phyloP scores from a whole-genome alignment of 2,797 vertebrate genomes.

The Dallia pectoralis region DNA sequence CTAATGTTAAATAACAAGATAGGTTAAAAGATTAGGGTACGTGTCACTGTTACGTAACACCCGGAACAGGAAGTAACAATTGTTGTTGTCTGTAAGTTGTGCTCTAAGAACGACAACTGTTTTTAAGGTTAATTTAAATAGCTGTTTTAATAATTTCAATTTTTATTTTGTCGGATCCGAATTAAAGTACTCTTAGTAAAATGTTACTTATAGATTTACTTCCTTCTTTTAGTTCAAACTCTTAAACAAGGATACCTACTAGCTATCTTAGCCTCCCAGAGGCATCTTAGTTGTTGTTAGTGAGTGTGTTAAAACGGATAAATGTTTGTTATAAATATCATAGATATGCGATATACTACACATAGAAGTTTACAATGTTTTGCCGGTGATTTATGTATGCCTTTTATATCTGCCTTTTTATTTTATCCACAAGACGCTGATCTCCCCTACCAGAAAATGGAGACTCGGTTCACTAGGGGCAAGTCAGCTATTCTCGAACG shows the following conservation, averaged over 20 bases:
- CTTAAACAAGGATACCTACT: background rate
- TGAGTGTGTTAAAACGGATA: background rate
- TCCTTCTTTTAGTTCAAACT: background rate
- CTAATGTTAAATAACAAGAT: background rate
- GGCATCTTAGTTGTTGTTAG: background rate
- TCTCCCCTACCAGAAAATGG: slow-evolving; percentile 71
- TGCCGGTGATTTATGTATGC: background rate
- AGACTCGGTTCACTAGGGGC: slow-evolving; percentile 88
- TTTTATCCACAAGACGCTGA: background rate
- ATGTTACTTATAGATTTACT: background rate
- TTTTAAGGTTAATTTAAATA: background rate
- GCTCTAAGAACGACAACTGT: slow-evolving; percentile 19
- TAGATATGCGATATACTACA: background rate
- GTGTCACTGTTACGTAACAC: slow-evolving; percentile 30
- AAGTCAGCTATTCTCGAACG: slow-evolving; percentile 89
- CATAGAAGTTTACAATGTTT: background rate
- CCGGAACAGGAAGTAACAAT: slow-evolving; percentile 28
- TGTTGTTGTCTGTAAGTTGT: background rate
- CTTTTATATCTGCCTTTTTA: background rate
- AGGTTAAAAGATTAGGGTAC: background rate
- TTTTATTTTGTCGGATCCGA: background rate
- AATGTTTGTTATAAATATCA: background rate
- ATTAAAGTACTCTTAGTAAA: background rate
- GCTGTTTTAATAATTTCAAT: background rate
- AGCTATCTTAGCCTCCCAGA: background rate